Percentiles rank a stretch among this genome's conserved stretches.
These are phyloP conservation scores for Ceyx melanurus DNA, from an alignment of 2,113 vertebrate species.

Conservation along the genomic window DNA sequence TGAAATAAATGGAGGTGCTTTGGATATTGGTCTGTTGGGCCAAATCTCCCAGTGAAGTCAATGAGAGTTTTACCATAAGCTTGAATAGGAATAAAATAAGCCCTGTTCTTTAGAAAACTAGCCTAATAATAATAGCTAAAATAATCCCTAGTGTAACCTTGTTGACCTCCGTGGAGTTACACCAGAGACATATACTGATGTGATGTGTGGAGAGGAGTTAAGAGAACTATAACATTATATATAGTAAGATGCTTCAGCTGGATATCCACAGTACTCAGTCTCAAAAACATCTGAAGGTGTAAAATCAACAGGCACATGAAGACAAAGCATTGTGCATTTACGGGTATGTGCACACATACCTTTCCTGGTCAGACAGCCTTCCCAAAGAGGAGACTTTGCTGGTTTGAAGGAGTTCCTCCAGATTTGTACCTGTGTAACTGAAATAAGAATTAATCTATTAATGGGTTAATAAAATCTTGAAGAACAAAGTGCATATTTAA, in stretches of 20 bases:
- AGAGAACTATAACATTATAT: neutral
- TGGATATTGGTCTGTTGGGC: neutral
- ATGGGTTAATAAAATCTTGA: slow-evolving; percentile 29
- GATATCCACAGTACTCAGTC: fast-evolving
- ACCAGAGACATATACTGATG: neutral
- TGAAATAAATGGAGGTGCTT: neutral
- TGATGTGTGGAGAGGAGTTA: neutral
- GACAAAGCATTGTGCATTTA: neutral
- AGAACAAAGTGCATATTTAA: slow-evolving; percentile 63
- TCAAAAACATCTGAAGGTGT: neutral
- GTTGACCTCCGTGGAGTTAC: neutral
- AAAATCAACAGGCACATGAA: neutral
- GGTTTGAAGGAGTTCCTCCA: neutral
- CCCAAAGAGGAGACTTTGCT: neutral
- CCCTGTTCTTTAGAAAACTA: neutral
- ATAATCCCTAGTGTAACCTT: neutral
- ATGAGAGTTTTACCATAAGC: neutral
- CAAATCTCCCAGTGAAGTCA: neutral
- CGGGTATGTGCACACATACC: fast-evolving
- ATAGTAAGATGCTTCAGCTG: neutral
- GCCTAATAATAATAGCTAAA: neutral
- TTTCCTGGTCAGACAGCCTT: neutral
- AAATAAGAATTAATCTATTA: neutral
- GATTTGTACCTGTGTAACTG: neutral
- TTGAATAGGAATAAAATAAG: neutral